phyloP scores from a whole-genome alignment of 2,888 invertebrate genomes.

The Polyploca ridens region DNA sequence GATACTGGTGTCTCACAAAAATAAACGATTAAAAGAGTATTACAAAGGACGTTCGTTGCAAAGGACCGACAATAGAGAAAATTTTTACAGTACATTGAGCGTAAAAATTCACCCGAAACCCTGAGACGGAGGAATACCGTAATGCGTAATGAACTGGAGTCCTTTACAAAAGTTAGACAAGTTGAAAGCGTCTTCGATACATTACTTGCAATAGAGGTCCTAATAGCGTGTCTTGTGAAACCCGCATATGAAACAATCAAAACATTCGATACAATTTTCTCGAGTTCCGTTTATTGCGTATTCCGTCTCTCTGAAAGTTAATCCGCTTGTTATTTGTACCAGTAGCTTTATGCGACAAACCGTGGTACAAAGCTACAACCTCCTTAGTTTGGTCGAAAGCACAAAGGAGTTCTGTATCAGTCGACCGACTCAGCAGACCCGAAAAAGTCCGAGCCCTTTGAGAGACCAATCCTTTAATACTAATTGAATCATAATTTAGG shows the following conservation, averaged over 20 bases:
- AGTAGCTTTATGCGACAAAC: conserved; percentile 65
- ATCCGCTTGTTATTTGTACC: conserved; percentile 66
- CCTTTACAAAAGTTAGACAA: conserved; percentile 43
- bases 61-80: conserved; percentile 46
- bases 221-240: conserved; percentile 33
- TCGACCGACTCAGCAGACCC: conserved; percentile 67
- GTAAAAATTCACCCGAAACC: conserved; percentile 49
- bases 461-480: conserved; percentile 82
- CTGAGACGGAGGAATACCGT: conserved; percentile 44
- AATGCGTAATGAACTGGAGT: conserved; percentile 63
- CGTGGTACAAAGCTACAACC: conserved; percentile 69
- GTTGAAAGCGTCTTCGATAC: conserved; percentile 35
- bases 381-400: conserved; percentile 78
- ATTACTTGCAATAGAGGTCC: conserved; percentile 37
- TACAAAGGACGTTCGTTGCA: conserved; percentile 34
- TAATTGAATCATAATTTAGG: conserved; percentile 84
- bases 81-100: conserved; percentile 62
- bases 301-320: conserved; percentile 31
- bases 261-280: conserved; percentile 24
- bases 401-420: conserved; percentile 75
- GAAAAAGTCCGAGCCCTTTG: conserved; percentile 79
- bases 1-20: conserved; percentile 32
- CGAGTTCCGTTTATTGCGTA: not conserved
- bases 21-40: conserved; percentile 45
- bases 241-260: conserved; percentile 32